Percentiles rank a stretch among this genome's conserved stretches.
Conservation (phyloP, 2,113 vertebrate genomes). For the Ailuropoda melanoleuca region DNA sequence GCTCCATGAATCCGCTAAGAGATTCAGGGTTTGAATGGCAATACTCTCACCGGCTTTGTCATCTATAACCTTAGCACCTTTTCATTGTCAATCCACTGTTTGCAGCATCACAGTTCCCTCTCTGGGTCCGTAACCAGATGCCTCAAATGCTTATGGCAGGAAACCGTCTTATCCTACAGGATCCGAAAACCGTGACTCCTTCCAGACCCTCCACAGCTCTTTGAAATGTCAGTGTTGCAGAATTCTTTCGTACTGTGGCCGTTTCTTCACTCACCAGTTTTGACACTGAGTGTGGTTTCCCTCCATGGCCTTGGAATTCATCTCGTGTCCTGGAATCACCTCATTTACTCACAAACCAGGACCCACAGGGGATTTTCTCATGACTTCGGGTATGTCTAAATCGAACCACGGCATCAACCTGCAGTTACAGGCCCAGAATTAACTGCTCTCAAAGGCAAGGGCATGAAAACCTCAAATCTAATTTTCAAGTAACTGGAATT, state of each 20-base stretch:
- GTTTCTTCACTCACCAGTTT: neutral
- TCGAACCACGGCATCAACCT: neutral
- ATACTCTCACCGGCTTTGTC: neutral
- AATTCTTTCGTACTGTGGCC: neutral
- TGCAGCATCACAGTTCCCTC: neutral
- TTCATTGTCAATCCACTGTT: neutral
- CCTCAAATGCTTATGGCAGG: neutral
- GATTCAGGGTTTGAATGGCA: neutral
- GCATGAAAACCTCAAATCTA: neutral
- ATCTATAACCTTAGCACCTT: neutral
- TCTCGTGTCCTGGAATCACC: neutral
- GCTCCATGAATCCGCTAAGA: neutral
- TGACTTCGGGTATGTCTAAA: neutral
- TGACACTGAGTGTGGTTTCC: neutral
- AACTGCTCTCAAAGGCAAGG: neutral
- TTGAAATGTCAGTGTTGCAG: neutral
- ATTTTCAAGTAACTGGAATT: neutral
- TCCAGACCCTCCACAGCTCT: neutral
- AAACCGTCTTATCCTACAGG: neutral
- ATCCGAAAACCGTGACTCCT: neutral
- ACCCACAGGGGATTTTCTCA: neutral
- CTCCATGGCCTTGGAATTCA: neutral
- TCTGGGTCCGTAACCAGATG: neutral
- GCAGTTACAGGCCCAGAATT: neutral
- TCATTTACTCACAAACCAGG: neutral